Evolutionary conservation across 2,113 vertebrate species (phyloP).

Genomic region (Isurus oxyrinchus): DNA sequence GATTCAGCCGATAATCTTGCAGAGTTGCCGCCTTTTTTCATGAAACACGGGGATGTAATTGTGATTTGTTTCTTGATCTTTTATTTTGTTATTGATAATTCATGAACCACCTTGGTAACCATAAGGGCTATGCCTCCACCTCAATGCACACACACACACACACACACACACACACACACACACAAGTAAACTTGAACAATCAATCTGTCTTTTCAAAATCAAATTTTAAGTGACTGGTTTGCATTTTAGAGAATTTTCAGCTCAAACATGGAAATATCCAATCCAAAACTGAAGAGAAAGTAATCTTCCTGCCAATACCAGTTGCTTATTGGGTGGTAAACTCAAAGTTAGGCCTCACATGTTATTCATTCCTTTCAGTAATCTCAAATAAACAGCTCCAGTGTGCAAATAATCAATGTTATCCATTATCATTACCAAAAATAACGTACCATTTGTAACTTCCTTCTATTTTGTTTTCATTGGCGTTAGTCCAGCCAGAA

Average conservation of each 20-base stretch:
- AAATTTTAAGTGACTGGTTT: neutral
- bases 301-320: neutral
- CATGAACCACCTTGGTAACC: neutral
- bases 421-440: neutral
- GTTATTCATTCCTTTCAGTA: slow-evolving; percentile 4
- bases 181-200: neutral
- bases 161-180: too few relatives aligned
- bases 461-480: neutral
- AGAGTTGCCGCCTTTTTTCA: neutral
- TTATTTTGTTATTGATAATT: neutral
- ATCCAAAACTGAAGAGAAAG: neutral
- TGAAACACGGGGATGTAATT: neutral
- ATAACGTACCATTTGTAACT: neutral
- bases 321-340: neutral
- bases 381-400: neutral
- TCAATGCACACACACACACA: neutral
- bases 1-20: neutral
- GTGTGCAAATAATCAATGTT: neutral
- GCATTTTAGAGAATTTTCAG: neutral
- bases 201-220: neutral
- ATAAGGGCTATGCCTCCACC: neutral
- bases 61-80: neutral
- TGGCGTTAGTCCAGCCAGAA: neutral
- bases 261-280: neutral
- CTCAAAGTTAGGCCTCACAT: neutral